Conservation (phyloP, 2,113 vertebrate species). For the Urocynchramus pylzowi region DNA sequence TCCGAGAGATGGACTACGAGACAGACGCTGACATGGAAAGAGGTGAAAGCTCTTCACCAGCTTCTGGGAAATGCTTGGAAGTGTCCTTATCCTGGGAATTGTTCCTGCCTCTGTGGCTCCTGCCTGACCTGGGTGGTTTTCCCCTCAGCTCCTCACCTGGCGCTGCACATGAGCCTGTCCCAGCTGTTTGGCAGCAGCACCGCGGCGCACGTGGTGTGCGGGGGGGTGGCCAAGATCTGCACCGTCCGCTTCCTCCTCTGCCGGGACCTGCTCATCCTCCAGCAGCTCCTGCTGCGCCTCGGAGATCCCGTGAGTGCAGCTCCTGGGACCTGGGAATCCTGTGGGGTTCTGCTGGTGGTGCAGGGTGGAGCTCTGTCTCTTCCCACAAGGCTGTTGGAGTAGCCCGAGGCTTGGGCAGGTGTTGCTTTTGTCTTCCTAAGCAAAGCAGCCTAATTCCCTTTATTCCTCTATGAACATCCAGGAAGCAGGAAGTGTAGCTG, state of each 20-base stretch:
- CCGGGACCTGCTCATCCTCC: constrained; percentile 88
- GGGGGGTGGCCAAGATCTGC: constrained; percentile 79
- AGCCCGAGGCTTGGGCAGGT: neutral
- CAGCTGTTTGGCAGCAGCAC: constrained; percentile 85
- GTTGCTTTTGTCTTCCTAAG: neutral
- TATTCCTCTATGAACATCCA: neutral
- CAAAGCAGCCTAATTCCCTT: neutral
- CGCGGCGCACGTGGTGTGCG: constrained; percentile 75
- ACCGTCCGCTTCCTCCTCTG: constrained; percentile 84
- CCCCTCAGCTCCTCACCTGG: constrained; percentile 75
- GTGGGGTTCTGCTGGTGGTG: neutral
- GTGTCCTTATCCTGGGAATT: neutral
- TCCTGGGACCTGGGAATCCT: neutral
- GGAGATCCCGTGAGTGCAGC: constrained; percentile 81
- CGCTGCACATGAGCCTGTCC: constrained; percentile 77
- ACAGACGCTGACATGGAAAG: constrained; percentile 77
- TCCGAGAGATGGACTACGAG: constrained; percentile 93
- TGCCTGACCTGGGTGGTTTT: neutral
- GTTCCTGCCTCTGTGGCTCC: neutral
- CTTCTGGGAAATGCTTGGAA: rapidly evolving
- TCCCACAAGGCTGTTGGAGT: neutral
- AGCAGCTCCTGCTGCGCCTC: constrained; percentile 83
- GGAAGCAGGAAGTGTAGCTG: neutral
- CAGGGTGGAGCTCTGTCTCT: neutral
- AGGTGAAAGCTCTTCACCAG: neutral